phyloP scores from a whole-genome alignment of 2,888 invertebrate species.

The Harmothoe impar region DNA sequence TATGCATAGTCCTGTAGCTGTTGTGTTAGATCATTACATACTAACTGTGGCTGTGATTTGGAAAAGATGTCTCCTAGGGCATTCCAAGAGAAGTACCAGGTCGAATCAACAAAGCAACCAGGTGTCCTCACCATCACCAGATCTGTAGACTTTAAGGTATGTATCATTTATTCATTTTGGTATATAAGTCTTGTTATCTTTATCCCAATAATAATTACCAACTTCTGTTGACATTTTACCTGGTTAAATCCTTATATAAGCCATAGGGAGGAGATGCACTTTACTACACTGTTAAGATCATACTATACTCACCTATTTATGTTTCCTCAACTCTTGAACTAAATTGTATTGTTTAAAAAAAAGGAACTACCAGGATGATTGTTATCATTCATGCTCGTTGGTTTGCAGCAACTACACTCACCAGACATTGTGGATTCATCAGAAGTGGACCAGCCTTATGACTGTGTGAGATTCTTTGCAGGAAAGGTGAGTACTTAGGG shows the following conservation, averaged over 20 bases:
- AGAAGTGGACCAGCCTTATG: neutral
- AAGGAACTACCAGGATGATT: no score
- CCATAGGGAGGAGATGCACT: neutral
- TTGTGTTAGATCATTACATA: neutral
- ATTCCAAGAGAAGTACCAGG: slow-evolving; percentile 14
- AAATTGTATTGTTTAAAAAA: no score
- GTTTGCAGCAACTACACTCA: neutral
- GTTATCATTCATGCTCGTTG: neutral
- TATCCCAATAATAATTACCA: neutral
- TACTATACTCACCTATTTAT: no score
- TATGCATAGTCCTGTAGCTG: no score
- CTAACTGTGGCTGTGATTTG: neutral
- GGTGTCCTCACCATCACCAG: neutral
- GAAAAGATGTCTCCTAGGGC: slow-evolving; percentile 14
- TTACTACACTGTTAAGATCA: no score
- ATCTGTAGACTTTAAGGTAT: slow-evolving; percentile 1
- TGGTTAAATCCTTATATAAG: neutral
- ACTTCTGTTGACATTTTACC: neutral
- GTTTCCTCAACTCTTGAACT: no score
- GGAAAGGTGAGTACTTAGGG: neutral
- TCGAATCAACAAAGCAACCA: neutral
- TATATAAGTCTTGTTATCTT: neutral
- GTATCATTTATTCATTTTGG: neutral
- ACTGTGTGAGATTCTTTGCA: neutral
- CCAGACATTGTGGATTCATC: neutral